Conservation (phyloP, 2,888 invertebrate genomes). For the Nebria brevicollis region DNA sequence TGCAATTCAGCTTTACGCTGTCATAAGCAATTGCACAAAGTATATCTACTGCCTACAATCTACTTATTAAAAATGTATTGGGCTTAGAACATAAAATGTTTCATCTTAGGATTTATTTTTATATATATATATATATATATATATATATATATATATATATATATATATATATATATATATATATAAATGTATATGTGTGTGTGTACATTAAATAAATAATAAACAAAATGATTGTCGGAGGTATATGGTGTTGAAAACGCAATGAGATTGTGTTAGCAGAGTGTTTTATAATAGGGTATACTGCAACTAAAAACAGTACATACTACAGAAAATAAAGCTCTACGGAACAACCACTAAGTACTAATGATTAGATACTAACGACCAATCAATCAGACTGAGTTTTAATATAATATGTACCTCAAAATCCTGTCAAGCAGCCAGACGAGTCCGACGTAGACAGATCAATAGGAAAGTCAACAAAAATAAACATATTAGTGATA, state of each 20-base stretch:
- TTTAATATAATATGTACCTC: constrained; percentile 72
- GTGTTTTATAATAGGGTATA: constrained; percentile 48
- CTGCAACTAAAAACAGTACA: constrained; percentile 60
- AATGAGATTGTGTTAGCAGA: constrained; percentile 51
- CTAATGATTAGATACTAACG: constrained; percentile 48
- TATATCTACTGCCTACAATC: constrained; percentile 38
- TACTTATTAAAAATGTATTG: constrained; percentile 23
- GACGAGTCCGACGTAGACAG: constrained; percentile 72
- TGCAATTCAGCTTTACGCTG: constrained; percentile 38
- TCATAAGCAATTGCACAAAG: constrained; percentile 43
- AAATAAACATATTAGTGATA: constrained; percentile 72
- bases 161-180: too few species aligned
- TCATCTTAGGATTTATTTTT: constrained; percentile 16
- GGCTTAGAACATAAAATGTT: constrained; percentile 33
- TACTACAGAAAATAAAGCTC: constrained; percentile 60
- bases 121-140: too few species aligned
- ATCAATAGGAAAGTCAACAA: constrained; percentile 67
- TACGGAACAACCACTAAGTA: constrained; percentile 61
- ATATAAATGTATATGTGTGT: constrained; percentile 55
- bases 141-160: too few species aligned
- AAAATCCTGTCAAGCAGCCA: constrained; percentile 82
- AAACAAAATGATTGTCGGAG: constrained; percentile 32
- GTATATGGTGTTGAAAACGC: constrained; percentile 50
- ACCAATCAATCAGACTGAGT: constrained; percentile 56
- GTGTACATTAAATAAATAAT: constrained; percentile 48